Evolutionary conservation across 2,113 vertebrate genomes (phyloP).

Genomic region (Calidris pugnax): DNA sequence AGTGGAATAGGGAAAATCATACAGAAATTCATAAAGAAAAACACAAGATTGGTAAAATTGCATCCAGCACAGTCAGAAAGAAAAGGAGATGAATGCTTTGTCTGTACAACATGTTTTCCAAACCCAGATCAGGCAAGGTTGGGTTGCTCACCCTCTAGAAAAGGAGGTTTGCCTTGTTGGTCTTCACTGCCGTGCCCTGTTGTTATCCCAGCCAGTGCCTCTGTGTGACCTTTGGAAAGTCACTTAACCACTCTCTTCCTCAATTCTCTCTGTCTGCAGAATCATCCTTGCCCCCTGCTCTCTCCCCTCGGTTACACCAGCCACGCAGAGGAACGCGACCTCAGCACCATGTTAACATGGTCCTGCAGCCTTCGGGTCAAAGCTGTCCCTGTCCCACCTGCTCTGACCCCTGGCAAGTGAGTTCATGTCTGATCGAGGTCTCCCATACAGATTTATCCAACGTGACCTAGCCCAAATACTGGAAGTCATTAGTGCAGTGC

Average conservation of each 20-base stretch:
- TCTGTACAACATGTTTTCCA: not conserved
- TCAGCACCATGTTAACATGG: not conserved
- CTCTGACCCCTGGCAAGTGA: not conserved
- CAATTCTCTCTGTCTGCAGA: rapidly evolving
- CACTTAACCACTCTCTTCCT: not conserved
- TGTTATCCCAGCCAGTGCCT: not conserved
- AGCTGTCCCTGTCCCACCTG: not conserved
- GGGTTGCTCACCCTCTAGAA: not conserved
- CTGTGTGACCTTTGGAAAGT: not conserved
- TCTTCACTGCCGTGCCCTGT: not conserved
- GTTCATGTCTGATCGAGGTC: rapidly evolving
- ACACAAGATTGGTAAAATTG: not conserved
- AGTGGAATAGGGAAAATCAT: not conserved
- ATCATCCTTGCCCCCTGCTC: not conserved
- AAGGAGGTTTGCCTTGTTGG: not conserved
- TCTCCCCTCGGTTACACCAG: not conserved
- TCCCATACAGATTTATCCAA: not conserved
- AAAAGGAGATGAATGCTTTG: not conserved
- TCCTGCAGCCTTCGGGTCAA: rapidly evolving
- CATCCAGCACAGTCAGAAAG: not conserved
- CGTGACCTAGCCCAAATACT: not conserved
- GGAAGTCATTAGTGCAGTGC: not conserved
- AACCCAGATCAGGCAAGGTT: not conserved
- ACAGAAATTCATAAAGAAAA: not conserved
- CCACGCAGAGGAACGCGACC: not conserved